Base-by-base conservation (phyloP, 1,140 invertebrate species). In the Lasioglossum albipes region DNA sequence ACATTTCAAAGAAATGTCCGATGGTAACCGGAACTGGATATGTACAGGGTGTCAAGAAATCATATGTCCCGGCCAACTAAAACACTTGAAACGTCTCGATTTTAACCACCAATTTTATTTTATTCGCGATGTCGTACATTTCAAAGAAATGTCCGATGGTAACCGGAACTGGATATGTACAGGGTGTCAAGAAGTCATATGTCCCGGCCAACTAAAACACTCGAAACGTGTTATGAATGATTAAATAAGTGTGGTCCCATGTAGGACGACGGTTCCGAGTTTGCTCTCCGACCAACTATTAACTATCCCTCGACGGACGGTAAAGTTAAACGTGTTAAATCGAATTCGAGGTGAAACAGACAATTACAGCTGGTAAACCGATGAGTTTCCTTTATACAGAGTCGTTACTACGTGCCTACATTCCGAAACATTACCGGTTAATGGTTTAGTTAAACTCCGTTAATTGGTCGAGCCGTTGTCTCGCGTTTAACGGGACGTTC, bases 331-430 rank as follows among this genome's bases (percentile, higher is more conserved):
- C 3, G 20, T 67, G 13, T 3, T 42, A 27, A 67, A 49, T 67
- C 65, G 10, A 67, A 49, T 67, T 67, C 7, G 9, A 67, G n/a
- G 41, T 12, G 42, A 67, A 45, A 67, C 65, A 67, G n/a, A 67
- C n/a, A 67, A 22, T 42, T 67, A 49, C 42, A 67, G 13, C 42
- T 45, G 3, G 10, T 0, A 9, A 22, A 67, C 12, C 9, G 41
- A 13, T 45, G n/a, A 7, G 42, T 2, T 49, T 67, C 20, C 65
- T 67, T 67, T 42, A 5, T n/a, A 22, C 20, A n/a, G 42, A 10
- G 1, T 1, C 9, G 5, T 10, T n/a, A 67, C n/a, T 9, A 10
- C 22, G 20, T 45, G 9, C 4, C 20, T 7, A n/a, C 64, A 66
- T 9, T 12, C 42, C 6, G 9, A 45, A 45, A 45, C 41, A 67